A percentile compares a stretch with the other conserved stretches of the same genome.
Evolutionary conservation across 2,888 invertebrate species (phyloP).

Genomic region (Eulithis prunata): DNA sequence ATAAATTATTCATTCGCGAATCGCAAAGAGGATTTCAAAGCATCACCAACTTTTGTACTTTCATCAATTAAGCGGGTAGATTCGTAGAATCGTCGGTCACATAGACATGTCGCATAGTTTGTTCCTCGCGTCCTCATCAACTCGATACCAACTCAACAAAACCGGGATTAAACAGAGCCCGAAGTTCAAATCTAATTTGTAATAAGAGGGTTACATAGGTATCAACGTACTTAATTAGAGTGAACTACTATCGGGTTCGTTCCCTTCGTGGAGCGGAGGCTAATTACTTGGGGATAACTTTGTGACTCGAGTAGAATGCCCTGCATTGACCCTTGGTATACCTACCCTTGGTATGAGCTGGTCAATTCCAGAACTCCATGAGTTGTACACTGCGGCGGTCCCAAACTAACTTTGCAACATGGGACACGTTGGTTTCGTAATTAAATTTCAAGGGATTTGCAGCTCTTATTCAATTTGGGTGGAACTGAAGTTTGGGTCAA

Average conservation of each 20-base stretch:
- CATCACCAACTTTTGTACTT: slow-evolving; percentile 2
- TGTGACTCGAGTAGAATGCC: slow-evolving; percentile 35
- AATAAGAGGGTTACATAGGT: slow-evolving; percentile 46
- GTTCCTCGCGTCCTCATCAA: slow-evolving; percentile 16
- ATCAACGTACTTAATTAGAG: slow-evolving; percentile 48
- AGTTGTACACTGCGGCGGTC: slow-evolving; percentile 11
- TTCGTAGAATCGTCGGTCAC: slow-evolving; percentile 7
- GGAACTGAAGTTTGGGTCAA: slow-evolving; percentile 16
- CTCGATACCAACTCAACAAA: slow-evolving; percentile 36
- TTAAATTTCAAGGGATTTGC: slow-evolving; percentile 31
- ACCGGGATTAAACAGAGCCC: slow-evolving; percentile 41
- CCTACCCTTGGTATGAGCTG: slow-evolving; percentile 34
- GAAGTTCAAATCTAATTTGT: slow-evolving; percentile 47
- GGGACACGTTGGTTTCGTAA: slow-evolving; percentile 22
- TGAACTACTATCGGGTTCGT: slow-evolving; percentile 44
- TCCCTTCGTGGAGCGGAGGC: slow-evolving; percentile 34
- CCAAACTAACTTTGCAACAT: slow-evolving; percentile 21
- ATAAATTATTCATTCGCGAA: slow-evolving; percentile 1
- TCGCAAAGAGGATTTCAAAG: background rate
- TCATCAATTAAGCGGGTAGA: background rate
- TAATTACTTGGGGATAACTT: slow-evolving; percentile 43
- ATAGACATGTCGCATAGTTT: slow-evolving; percentile 17
- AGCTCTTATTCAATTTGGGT: slow-evolving; percentile 24
- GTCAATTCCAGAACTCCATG: slow-evolving; percentile 34
- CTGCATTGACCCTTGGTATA: slow-evolving; percentile 30